Conservation (phyloP, 2,888 invertebrate genomes). For the Nomada ferruginata region DNA sequence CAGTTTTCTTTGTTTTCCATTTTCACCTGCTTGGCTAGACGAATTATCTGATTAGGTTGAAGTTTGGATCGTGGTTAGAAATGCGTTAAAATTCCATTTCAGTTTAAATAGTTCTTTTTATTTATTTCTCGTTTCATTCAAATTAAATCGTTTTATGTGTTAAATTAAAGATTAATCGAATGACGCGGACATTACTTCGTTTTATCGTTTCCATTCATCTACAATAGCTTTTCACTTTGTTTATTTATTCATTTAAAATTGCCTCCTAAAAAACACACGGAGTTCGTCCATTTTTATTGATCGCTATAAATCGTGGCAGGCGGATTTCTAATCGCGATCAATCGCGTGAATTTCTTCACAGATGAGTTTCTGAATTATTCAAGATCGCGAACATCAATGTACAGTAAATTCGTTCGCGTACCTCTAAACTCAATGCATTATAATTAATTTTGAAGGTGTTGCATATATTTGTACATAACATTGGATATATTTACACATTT, state of each 20-base stretch:
- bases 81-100: constrained; percentile 8
- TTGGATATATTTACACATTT: constrained; percentile 51
- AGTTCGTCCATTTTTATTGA: constrained; percentile 1
- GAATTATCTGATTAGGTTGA: neutral
- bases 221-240: constrained; percentile 12
- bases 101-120: constrained; percentile 38
- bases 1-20: neutral
- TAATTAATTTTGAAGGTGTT: constrained; percentile 22
- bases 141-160: constrained; percentile 36
- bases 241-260: neutral
- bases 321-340: neutral
- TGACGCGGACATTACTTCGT: constrained; percentile 30
- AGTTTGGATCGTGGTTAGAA: constrained; percentile 11
- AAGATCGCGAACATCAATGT: constrained; percentile 16
- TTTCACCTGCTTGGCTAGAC: neutral
- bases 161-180: constrained; percentile 46
- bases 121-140: constrained; percentile 27
- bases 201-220: constrained; percentile 12
- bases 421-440: neutral
- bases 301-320: neutral
- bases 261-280: neutral
- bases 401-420: constrained; percentile 15
- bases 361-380: neutral
- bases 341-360: neutral
- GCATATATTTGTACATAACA: constrained; percentile 40